Conservation (phyloP, 2,888 invertebrate species). For the Unio pictorum region DNA sequence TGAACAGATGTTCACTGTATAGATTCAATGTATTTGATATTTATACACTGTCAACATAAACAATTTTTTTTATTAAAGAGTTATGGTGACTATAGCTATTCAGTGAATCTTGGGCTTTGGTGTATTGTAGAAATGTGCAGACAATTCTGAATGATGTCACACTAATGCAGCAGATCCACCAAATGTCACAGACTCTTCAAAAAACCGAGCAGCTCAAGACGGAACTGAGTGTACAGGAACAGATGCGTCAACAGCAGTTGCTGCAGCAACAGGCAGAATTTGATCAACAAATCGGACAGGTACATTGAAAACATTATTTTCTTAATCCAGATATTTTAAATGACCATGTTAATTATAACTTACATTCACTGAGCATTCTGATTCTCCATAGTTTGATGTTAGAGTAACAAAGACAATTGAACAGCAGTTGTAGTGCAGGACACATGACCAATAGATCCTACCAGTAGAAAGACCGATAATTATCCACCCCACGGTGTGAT, state of each 20-base stretch:
- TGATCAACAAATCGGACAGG: conserved; percentile 53
- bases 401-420: too few species aligned
- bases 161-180: conserved; percentile 89
- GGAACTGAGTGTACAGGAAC: conserved; percentile 55
- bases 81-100: too few species aligned
- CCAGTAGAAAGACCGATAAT: too few species aligned
- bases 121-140: conserved; percentile 46
- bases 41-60: too few species aligned
- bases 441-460: too few species aligned
- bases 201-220: conserved; percentile 60
- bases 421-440: too few species aligned
- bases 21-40: too few species aligned
- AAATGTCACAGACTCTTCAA: conserved; percentile 71
- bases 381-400: too few species aligned
- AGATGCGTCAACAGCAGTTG: conserved; percentile 67
- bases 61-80: too few species aligned
- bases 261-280: conserved; percentile 63
- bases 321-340: conserved; percentile 3
- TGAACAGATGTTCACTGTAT: too few species aligned
- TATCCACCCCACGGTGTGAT: too few species aligned
- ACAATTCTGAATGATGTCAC: conserved; percentile 86
- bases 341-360: not conserved
- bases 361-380: too few species aligned
- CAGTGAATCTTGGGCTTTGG: not conserved
- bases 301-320: conserved; percentile 7